phyloP scores from a whole-genome alignment of 2,797 vertebrate species.

The Psittacula echo region DNA sequence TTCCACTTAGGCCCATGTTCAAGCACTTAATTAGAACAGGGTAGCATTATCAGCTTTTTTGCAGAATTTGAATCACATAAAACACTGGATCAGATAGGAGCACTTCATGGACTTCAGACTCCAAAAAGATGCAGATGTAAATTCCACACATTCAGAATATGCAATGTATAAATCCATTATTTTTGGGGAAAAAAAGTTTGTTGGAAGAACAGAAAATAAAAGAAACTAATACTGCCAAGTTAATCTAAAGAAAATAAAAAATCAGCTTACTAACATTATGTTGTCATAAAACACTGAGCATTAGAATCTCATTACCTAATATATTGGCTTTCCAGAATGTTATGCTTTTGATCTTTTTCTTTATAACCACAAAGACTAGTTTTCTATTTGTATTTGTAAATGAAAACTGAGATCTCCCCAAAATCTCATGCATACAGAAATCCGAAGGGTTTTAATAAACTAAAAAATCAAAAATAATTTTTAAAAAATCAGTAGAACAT shows the following conservation, averaged over 20 bases:
- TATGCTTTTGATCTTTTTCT: background rate
- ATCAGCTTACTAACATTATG: background rate
- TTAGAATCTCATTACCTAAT: background rate
- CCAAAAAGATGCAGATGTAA: background rate
- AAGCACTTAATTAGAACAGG: background rate
- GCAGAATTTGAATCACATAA: background rate
- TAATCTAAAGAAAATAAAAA: background rate
- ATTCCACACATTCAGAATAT: background rate
- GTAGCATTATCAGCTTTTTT: background rate
- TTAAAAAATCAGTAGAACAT: background rate
- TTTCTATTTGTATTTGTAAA: background rate
- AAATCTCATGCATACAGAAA: background rate
- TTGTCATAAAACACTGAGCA: background rate
- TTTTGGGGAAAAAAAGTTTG: accelerated
- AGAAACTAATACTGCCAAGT: background rate
- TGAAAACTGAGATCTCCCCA: background rate
- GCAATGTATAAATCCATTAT: background rate
- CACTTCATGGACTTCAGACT: background rate
- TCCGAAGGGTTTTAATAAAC: background rate
- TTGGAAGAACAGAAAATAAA: background rate
- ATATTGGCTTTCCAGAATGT: background rate
- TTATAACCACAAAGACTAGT: background rate
- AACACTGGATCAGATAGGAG: background rate
- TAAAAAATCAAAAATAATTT: background rate
- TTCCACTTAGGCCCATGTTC: background rate